Evolutionary conservation across 2,113 vertebrate genomes (phyloP), one percentile per base, ranked within the genome.

Genomic region (Sigmodon hispidus): DNA sequence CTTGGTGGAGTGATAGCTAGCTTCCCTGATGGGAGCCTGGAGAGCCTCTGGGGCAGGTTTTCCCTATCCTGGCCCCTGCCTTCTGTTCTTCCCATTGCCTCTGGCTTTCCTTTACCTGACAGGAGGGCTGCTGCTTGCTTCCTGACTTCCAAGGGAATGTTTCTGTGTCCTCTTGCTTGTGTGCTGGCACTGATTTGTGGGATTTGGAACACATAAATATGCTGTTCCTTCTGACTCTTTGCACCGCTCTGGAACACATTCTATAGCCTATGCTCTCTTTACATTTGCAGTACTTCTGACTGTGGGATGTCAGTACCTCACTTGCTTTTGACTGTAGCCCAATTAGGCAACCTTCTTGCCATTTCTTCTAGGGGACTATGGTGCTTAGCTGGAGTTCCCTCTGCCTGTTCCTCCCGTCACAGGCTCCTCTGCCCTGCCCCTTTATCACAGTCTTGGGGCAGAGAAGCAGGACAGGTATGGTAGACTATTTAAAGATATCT

Each of bases 261-360:
- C 19, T 34, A 3, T n/a, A 86, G 61, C 31, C 16, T 21, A 65
- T 6, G 26, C 29, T 34, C 13, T 45, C 15, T 43, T 84, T 9
- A 84, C 9, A 7, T 61, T 45, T 63, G 40, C 13, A 45, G 26
- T 31, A 15, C 22, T 83, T 61, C 34, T 57, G 52, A 11, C 31
- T 52, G 48, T 80, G 81, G 81, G 26, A 4, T 45, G 2, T 19
- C 61, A 50, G 17, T 31, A 67, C 17, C 59, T 67, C 24, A 43
- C 75, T 48, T 31, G 3, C 57, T 77, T 76, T 69, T 36, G 6
- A 9, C 17, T 6, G 13, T 13, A 43, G 2, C 73, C 21, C 48
- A 0, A 0, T 17, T 31, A 0, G 6, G 0, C 3, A 55, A 15
- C 29, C 13, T 40, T 26, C 3, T 52, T 67, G 16, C 7, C 1